Base-by-base conservation (phyloP, 2,797 vertebrate genomes). In the Amphiprion clarkii region DNA sequence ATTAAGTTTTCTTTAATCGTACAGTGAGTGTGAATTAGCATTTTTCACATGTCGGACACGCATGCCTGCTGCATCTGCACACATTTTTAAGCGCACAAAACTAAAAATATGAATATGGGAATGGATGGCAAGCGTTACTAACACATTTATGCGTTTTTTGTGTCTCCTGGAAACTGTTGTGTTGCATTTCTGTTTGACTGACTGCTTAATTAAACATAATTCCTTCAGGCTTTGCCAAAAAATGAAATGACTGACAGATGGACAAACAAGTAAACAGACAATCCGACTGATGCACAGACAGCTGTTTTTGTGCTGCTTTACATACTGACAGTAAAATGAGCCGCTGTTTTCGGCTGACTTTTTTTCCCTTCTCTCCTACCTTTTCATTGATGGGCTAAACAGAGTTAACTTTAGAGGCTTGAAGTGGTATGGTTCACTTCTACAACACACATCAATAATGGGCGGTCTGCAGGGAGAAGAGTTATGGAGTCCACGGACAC, bases 401-500 rank as follows among this genome's bases (percentile, higher is more conserved):
- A 16, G 17, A 76, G 46, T 60, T 63, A 74, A 72, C 75, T 67
- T 57, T 27, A 44, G 72, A 86, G 75, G 65, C 61, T 23, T 66
- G 33, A 67, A 75, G 75, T 59, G 75, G 52, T 71, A 49, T 11
- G 44, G 53, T 68, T 57, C 54, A 61, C 31, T 71, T 75, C 67
- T 29, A 65, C 73, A 67, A 62, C 52, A 67, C 40, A 74, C 66
- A 76, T 81, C 83, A 64, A 84, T 83, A 87, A 83, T 39, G 44
- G 76, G 31, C 2, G 21, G 73, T 75, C 81, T 51, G 23, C 36
- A 71, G 84, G 83, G 83, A 90, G 78, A 74, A 23, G 65, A 71
- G 56, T 78, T 81, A 83, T 74, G 58, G 61, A 86, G 75, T 79
- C 66, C 48, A 78, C 65, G 79, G 69, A 87, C 58, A 67, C 72